Conservation (phyloP, 2,888 invertebrate species). For the Pachymerium ferrugineum region DNA sequence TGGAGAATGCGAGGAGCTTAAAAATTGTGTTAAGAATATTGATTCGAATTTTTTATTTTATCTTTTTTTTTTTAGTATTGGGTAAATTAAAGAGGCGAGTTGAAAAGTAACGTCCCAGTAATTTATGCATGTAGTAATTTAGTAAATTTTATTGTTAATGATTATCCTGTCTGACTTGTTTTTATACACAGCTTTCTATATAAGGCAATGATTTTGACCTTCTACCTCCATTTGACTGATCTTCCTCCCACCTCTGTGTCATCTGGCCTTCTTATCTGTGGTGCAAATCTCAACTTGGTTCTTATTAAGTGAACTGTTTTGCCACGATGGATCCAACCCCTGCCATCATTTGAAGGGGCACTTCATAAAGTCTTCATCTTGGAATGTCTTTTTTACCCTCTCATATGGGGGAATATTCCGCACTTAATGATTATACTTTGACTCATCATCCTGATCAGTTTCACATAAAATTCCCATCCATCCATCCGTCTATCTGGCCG, state of each 20-base stretch:
- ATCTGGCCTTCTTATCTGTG: neutral
- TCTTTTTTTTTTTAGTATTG: neutral
- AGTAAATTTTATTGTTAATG: constrained; percentile 11
- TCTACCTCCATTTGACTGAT: constrained; percentile 27
- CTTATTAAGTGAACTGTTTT: constrained; percentile 22
- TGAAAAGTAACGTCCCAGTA: constrained; percentile 2
- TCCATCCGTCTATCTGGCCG: neutral
- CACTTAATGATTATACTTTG: constrained; percentile 19
- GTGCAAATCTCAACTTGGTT: constrained; percentile 17
- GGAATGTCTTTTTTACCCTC: constrained; percentile 23
- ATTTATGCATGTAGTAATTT: constrained; percentile 22
- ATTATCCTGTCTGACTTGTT: constrained; percentile 24
- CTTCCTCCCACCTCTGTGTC: constrained; percentile 27
- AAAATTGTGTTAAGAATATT: neutral
- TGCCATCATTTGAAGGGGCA: constrained; percentile 27
- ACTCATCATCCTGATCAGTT: constrained; percentile 24
- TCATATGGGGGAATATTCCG: constrained; percentile 10
- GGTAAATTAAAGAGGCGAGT: constrained; percentile 5
- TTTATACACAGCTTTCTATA: neutral
- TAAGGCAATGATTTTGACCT: constrained; percentile 19
- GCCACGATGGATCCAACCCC: constrained; percentile 14
- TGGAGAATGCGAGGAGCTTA: neutral
- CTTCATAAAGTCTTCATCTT: constrained; percentile 27
- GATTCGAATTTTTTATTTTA: neutral
- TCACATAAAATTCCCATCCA: constrained; percentile 19